phyloP scores from a whole-genome alignment of 2,888 invertebrate species.

The Ametastegia equiseti region DNA sequence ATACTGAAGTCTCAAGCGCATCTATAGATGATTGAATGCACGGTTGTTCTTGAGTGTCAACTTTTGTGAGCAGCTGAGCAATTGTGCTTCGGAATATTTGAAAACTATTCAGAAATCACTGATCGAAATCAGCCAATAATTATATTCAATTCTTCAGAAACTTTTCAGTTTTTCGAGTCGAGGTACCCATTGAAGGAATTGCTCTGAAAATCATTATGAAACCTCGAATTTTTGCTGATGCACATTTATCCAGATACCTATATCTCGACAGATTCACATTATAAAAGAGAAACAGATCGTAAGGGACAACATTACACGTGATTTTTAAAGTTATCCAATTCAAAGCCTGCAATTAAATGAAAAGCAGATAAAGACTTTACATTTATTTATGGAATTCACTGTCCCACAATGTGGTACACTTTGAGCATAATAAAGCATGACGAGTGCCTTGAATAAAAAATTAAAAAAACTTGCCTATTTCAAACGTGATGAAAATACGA shows the following conservation, averaged over 20 bases:
- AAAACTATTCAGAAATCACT: background rate
- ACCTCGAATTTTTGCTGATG: no score
- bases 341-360: no score
- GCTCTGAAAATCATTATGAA: no score
- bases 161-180: background rate
- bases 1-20: background rate
- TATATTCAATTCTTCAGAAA: background rate
- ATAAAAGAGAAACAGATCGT: no score
- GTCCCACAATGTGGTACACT: no score
- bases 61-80: conserved; percentile 46
- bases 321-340: no score
- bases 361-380: no score
- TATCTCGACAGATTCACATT: no score
- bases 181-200: background rate
- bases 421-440: background rate
- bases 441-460: background rate
- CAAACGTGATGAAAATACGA: background rate
- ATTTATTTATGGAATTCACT: no score
- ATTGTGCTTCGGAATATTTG: background rate
- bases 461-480: background rate
- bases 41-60: background rate
- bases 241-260: no score
- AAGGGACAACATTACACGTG: no score
- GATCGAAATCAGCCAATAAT: background rate
- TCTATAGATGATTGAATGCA: conserved; percentile 6